Conservation (phyloP, 2,113 vertebrate species). For the Prunella fulvescens region DNA sequence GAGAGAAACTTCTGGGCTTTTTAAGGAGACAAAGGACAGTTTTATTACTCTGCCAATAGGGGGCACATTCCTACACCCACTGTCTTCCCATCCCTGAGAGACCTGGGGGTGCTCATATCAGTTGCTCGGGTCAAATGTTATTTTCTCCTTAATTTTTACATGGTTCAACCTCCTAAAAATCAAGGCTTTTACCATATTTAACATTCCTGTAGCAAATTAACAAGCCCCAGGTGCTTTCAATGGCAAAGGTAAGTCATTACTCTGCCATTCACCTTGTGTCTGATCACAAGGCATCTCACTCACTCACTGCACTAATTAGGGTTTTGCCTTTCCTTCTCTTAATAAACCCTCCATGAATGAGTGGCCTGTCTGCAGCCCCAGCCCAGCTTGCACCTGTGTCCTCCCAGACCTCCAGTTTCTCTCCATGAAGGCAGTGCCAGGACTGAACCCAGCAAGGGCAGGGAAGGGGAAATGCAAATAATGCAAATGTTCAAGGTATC, state of each 20-base stretch:
- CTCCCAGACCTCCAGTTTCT: neutral
- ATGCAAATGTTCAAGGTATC: neutral
- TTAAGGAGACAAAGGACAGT: too few relatives aligned
- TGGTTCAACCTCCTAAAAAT: neutral
- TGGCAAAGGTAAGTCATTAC: neutral
- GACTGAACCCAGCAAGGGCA: neutral
- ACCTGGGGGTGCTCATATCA: neutral
- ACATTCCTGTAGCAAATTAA: neutral
- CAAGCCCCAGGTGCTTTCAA: neutral
- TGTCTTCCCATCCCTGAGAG: neutral
- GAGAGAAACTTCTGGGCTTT: too few relatives aligned
- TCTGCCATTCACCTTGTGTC: neutral
- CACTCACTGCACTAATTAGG: neutral
- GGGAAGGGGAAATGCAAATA: neutral
- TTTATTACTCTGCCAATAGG: too few relatives aligned
- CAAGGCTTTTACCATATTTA: neutral
- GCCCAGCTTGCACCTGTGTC: neutral
- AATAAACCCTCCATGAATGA: neutral
- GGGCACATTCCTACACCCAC: too few relatives aligned
- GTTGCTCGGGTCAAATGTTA: neutral
- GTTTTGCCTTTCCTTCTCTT: neutral
- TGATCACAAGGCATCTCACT: conserved; percentile 17
- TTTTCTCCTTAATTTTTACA: neutral
- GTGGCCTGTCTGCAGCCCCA: neutral
- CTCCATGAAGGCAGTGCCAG: neutral